phyloP scores from a whole-genome alignment of 2,113 vertebrate species.

The Mobula birostris region DNA sequence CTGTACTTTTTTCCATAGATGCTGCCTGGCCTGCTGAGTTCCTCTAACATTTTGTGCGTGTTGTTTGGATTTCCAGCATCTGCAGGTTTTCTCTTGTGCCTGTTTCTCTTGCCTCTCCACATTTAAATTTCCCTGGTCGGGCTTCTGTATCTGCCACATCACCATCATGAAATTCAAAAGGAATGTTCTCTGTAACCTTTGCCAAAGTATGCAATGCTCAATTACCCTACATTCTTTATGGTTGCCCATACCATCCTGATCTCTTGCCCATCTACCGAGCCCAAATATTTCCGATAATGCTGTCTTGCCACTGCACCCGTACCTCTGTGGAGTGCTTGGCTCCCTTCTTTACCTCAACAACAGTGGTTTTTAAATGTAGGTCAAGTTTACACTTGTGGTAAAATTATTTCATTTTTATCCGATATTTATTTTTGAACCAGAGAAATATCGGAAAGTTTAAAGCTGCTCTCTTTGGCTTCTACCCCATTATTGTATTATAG shows the following conservation, averaged over 20 bases:
- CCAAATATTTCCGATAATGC: background rate
- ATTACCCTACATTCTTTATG: background rate
- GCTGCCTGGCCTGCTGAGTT: no score
- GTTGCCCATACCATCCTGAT: background rate
- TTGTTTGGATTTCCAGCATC: no score
- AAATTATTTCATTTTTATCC: background rate
- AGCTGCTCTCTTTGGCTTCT: background rate
- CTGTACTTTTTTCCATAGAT: no score
- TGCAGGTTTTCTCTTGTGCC: background rate
- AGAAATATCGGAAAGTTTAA: background rate
- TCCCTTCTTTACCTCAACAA: background rate
- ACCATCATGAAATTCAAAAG: background rate
- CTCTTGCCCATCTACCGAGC: background rate
- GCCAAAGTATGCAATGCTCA: background rate
- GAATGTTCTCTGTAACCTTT: background rate
- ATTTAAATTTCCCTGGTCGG: background rate
- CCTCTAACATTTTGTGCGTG: no score
- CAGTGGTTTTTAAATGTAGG: background rate
- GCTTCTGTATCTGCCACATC: background rate
- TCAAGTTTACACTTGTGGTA: background rate
- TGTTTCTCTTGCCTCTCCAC: background rate
- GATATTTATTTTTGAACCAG: background rate
- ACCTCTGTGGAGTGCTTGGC: background rate
- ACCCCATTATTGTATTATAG: background rate
- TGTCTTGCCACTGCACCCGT: background rate